Percentiles rank a stretch among this genome's conserved stretches.
Evolutionary conservation across 2,888 invertebrate genomes (phyloP).

Genomic region (Tenthredo livida): DNA sequence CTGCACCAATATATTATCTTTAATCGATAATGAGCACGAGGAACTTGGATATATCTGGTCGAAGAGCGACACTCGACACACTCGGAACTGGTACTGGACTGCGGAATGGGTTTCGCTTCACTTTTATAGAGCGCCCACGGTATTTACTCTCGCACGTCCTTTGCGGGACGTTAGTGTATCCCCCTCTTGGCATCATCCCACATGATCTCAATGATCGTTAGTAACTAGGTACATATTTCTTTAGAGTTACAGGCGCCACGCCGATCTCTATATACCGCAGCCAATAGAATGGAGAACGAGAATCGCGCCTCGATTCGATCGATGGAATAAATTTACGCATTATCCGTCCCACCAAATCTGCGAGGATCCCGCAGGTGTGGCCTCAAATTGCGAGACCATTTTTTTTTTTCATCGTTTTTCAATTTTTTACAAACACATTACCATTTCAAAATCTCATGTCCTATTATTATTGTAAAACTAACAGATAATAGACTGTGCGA

Average conservation of each 20-base stretch:
- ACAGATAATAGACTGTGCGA: neutral
- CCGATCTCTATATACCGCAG: slow-evolving; percentile 38
- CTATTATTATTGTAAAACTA: neutral
- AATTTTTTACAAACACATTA: neutral
- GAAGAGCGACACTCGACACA: slow-evolving; percentile 3
- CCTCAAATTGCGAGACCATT: neutral
- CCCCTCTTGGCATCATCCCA: slow-evolving; percentile 22
- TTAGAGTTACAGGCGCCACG: slow-evolving; percentile 57
- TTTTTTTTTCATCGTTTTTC: neutral
- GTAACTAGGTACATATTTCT: slow-evolving; percentile 52
- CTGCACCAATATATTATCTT: slow-evolving; percentile 44
- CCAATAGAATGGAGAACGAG: slow-evolving; percentile 52
- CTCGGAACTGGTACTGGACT: slow-evolving; percentile 64
- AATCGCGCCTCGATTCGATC: slow-evolving; percentile 23
- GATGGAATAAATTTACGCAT: slow-evolving; percentile 1
- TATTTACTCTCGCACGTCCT: slow-evolving; percentile 59
- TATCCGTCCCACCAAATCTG: neutral
- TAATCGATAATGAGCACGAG: neutral
- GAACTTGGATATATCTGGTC: neutral
- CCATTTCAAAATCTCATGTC: neutral
- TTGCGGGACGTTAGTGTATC: slow-evolving; percentile 58
- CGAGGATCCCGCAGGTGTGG: neutral
- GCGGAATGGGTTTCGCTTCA: slow-evolving; percentile 68
- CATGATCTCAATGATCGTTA: neutral
- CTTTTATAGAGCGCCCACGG: slow-evolving; percentile 77